Evolutionary conservation across 2,113 vertebrate genomes (phyloP).

Genomic region (Oryctolagus cuniculus): mOryCun1.1 NC_091440.1:131941501-131942000

Average conservation of each 20-base stretch:
- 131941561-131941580: not conserved
- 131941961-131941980: no score
- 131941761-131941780: accelerated
- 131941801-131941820: not conserved
- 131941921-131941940: not conserved
- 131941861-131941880: not conserved
- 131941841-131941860: not conserved
- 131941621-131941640: not conserved
- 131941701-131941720: not conserved
- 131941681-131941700: not conserved
- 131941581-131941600: not conserved
- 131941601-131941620: not conserved
- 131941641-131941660: not conserved
- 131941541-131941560: not conserved
- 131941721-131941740: not conserved
- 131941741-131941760: conserved; percentile 2
- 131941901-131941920: not conserved
- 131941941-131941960: not conserved
- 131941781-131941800: not conserved
- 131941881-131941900: not conserved
- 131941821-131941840: not conserved
- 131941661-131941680: not conserved
- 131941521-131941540: not conserved
- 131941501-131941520: not conserved
- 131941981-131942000: not conserved